These are phyloP conservation scores for Deilephila elpenor DNA, from an alignment of 2,888 invertebrate genomes.

Conservation along the genomic window DNA sequence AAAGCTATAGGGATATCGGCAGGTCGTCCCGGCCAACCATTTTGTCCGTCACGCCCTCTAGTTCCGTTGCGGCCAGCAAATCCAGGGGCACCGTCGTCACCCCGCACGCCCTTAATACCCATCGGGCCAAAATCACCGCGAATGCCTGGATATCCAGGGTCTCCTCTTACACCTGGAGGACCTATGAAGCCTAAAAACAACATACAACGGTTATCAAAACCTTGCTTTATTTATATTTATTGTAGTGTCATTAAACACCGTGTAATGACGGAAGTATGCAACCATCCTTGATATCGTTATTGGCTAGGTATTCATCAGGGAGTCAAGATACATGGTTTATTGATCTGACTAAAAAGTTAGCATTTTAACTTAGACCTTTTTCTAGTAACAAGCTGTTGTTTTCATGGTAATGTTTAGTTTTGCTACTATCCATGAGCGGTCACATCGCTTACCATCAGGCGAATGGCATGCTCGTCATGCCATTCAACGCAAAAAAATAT, in stretches of 20 bases:
- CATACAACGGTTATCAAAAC: background rate
- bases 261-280: no score
- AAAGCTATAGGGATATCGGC: slow-evolving; percentile 67
- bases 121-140: slow-evolving; percentile 61
- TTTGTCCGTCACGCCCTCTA: slow-evolving; percentile 80
- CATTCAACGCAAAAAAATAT: no score
- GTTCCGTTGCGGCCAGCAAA: slow-evolving; percentile 75
- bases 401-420: no score
- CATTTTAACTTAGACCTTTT: no score
- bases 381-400: no score
- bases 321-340: no score
- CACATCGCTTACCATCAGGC: no score
- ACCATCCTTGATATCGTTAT: no score
- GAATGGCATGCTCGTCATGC: no score
- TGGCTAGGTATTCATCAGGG: no score
- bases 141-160: slow-evolving; percentile 66
- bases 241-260: background rate
- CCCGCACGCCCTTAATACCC: slow-evolving; percentile 70
- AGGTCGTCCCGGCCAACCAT: slow-evolving; percentile 80
- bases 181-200: slow-evolving; percentile 74
- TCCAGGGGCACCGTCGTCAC: slow-evolving; percentile 77
- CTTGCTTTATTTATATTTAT: background rate
- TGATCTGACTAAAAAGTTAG: no score
- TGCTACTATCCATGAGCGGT: no score
- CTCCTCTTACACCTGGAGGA: slow-evolving; percentile 67